Percentiles rank a stretch among this genome's conserved stretches.
Conservation (phyloP, 1,140 invertebrate species). For the Papilio machaon region DNA sequence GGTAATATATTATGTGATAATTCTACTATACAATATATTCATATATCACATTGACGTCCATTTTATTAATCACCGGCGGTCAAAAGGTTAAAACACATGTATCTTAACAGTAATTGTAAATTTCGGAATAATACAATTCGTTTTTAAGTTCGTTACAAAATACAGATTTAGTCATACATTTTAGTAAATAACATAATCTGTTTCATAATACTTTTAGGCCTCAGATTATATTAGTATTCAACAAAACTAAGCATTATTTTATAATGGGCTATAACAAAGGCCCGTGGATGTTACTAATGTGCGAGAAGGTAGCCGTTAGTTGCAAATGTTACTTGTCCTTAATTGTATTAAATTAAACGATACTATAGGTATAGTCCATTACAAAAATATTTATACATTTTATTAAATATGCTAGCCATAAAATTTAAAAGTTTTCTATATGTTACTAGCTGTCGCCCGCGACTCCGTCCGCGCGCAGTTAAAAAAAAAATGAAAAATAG, state of each 20-base stretch:
- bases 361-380: conserved; percentile 8
- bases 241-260: conserved; percentile 28
- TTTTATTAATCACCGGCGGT: too few relatives aligned
- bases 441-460: too few relatives aligned
- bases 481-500: too few relatives aligned
- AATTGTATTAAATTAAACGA: conserved; percentile 19
- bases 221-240: conserved; percentile 11
- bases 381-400: background rate
- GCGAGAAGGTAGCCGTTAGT: conserved; percentile 3
- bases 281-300: conserved; percentile 28
- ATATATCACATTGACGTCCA: too few relatives aligned
- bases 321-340: conserved; percentile 27
- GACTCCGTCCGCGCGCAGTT: too few relatives aligned
- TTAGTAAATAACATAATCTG: background rate
- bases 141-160: too few relatives aligned
- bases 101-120: too few relatives aligned
- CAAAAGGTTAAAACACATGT: too few relatives aligned
- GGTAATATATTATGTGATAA: background rate
- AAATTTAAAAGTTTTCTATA: too few relatives aligned
- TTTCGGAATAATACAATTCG: too few relatives aligned
- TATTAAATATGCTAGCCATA: background rate
- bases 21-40: too few relatives aligned
- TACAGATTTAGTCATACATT: too few relatives aligned
- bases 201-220: background rate
- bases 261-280: conserved; percentile 22